Evolutionary conservation across 2,797 vertebrate species (phyloP).

Genomic region (Scyliorhinus canicula): DNA sequence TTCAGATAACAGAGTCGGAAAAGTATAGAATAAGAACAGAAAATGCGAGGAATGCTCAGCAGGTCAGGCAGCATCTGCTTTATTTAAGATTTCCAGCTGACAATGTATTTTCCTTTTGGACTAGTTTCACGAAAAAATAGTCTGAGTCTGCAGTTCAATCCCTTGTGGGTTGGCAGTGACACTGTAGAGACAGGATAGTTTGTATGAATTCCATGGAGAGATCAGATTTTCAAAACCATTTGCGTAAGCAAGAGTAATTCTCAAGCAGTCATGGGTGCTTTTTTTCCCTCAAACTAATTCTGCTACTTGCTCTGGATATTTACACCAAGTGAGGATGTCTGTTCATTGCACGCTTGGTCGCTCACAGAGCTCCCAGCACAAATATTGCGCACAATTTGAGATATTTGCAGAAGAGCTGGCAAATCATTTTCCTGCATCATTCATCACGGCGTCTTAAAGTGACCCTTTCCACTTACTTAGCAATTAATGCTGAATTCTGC

Average conservation of each 20-base stretch:
- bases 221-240: background rate
- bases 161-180: background rate
- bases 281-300: background rate
- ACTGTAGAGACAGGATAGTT: background rate
- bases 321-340: background rate
- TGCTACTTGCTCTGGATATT: background rate
- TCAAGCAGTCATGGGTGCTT: background rate
- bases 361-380: background rate
- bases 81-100: background rate
- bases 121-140: background rate
- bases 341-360: background rate
- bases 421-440: background rate
- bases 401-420: background rate
- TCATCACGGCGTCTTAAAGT: background rate
- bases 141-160: background rate
- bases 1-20: background rate
- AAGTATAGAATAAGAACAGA: background rate
- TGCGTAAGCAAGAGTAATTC: background rate
- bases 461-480: background rate
- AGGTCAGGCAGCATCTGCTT: background rate
- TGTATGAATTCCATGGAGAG: background rate
- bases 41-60: background rate
- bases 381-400: background rate
- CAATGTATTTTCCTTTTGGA: background rate
- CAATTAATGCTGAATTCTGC: background rate